phyloP scores from a whole-genome alignment of 1,140 invertebrate species.

The Eumaeus atala region DNA sequence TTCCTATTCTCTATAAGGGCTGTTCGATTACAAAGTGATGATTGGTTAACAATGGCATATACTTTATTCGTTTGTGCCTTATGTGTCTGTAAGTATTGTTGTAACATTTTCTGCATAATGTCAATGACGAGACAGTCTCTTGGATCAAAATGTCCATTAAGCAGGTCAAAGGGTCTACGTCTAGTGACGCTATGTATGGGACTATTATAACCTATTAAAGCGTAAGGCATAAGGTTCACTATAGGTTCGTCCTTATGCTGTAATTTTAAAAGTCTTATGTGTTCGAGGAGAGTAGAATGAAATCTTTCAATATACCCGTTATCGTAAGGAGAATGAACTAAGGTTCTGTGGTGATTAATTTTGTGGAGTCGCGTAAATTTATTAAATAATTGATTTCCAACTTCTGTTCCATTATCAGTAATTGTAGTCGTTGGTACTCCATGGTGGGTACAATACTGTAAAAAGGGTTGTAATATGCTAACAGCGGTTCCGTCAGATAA shows the following conservation, averaged over 20 bases:
- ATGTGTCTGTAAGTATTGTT: conserved; percentile 25
- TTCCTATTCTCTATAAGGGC: no score
- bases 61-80: conserved; percentile 26
- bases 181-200: conserved; percentile 25
- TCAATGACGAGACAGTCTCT: conserved; percentile 23
- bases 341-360: conserved; percentile 24
- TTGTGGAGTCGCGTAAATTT: conserved; percentile 22
- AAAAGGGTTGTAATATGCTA: conserved; percentile 19
- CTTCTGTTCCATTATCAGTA: conserved; percentile 24
- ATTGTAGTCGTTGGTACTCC: conserved; percentile 15
- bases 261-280: conserved; percentile 25
- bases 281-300: conserved; percentile 28
- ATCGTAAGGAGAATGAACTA: conserved; percentile 23
- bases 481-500: conserved; percentile 19
- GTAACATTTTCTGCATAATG: conserved; percentile 24
- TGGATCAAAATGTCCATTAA: conserved; percentile 27
- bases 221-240: conserved; percentile 25
- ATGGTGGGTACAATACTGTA: conserved; percentile 19
- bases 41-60: conserved; percentile 22
- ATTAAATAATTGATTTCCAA: conserved; percentile 20
- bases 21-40: no score
- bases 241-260: conserved; percentile 20
- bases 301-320: conserved; percentile 30
- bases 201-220: conserved; percentile 29
- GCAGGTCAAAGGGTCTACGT: conserved; percentile 25